Conservation (phyloP, 2,797 vertebrate species). For the Glyptemys insculpta region DNA sequence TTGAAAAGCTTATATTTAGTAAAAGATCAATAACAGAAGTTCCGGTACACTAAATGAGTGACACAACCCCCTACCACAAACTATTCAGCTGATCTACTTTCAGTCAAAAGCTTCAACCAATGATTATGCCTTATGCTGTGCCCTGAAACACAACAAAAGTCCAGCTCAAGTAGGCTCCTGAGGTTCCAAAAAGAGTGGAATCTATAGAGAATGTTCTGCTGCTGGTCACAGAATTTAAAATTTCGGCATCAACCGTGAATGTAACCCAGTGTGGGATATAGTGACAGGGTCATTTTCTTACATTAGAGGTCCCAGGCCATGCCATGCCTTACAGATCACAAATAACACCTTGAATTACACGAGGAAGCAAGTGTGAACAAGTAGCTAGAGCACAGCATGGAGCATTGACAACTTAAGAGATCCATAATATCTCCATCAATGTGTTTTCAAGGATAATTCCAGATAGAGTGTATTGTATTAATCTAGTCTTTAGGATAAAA, state of each 20-base stretch:
- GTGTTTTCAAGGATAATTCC: background rate
- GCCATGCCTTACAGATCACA: background rate
- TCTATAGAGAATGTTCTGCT: background rate
- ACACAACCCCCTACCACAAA: background rate
- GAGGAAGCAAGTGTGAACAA: background rate
- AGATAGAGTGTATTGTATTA: background rate
- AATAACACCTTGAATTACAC: background rate
- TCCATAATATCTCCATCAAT: background rate
- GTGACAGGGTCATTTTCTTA: background rate
- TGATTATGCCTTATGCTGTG: accelerated
- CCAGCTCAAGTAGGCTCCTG: background rate
- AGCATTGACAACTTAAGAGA: background rate
- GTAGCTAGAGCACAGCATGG: background rate
- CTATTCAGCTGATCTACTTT: accelerated
- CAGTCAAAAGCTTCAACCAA: background rate
- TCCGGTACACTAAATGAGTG: background rate
- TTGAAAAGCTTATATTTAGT: background rate
- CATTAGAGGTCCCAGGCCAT: background rate
- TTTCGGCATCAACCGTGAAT: background rate
- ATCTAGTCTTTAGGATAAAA: background rate
- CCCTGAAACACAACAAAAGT: background rate
- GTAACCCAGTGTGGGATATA: background rate
- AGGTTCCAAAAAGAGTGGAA: background rate
- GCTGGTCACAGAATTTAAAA: background rate
- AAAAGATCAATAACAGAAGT: background rate